phyloP scores from a whole-genome alignment of 2,797 vertebrate species.

The Esox masquinongy region DNA sequence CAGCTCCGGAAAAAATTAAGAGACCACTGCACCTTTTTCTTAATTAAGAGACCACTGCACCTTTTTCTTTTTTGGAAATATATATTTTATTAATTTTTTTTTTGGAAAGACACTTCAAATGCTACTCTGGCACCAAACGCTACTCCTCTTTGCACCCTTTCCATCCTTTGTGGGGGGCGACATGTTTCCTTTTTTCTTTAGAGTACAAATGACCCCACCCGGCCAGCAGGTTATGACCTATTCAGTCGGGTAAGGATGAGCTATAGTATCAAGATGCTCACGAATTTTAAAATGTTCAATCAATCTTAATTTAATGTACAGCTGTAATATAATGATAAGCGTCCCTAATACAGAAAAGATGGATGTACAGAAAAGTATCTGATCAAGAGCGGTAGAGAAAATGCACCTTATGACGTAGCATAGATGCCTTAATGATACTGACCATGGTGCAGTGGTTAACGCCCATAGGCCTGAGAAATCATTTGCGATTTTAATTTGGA shows the following conservation, averaged over 20 bases:
- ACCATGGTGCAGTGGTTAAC: slow-evolving; percentile 11
- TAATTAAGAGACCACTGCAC: no score
- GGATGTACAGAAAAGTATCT: not conserved
- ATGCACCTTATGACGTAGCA: not conserved
- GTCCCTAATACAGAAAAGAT: not conserved
- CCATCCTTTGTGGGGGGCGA: no score
- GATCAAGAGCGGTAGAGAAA: not conserved
- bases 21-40: no score
- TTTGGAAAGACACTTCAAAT: no score
- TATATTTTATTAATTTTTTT: no score
- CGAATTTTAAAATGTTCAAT: not conserved
- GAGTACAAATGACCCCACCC: not conserved
- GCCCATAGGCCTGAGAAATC: not conserved
- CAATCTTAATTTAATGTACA: not conserved
- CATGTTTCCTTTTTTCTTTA: not conserved
- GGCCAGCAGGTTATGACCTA: not conserved
- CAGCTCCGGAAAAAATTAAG: no score
- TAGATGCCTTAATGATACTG: not conserved
- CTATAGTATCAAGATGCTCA: not conserved
- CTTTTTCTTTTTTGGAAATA: no score
- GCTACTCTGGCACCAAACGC: no score
- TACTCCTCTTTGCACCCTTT: no score
- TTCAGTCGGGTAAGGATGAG: not conserved
- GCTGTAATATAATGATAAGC: not conserved
- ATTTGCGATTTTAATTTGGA: not conserved